phyloP scores from a whole-genome alignment of 2,888 invertebrate species.

The Corythucha ciliata region DNA sequence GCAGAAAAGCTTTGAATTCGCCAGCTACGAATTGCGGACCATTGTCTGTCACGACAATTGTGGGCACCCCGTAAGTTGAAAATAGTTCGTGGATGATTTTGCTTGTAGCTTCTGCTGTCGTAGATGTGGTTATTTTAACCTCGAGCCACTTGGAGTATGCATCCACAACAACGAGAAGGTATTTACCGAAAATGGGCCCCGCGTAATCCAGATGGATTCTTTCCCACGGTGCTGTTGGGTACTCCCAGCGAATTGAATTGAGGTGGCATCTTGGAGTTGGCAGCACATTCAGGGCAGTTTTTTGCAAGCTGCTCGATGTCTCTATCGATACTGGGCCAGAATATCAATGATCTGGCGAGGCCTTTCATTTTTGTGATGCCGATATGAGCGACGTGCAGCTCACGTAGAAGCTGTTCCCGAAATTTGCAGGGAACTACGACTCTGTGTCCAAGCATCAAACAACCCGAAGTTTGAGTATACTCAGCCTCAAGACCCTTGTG shows the following conservation, averaged over 20 bases:
- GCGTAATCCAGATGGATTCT: constrained; percentile 34
- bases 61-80: constrained; percentile 26
- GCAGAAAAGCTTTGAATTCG: constrained; percentile 28
- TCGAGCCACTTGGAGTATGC: constrained; percentile 35
- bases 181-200: constrained; percentile 26
- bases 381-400: constrained; percentile 12
- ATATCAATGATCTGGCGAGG: constrained; percentile 6
- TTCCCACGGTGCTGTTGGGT: constrained; percentile 30
- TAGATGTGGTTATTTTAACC: constrained; percentile 24
- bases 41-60: constrained; percentile 30
- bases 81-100: constrained; percentile 27
- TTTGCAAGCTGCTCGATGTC: constrained; percentile 6
- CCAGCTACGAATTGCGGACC: constrained; percentile 29
- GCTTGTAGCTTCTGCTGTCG: constrained; percentile 26
- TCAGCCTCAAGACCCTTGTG: constrained; percentile 12
- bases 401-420: constrained; percentile 4
- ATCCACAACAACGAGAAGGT: constrained; percentile 33
- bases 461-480: not conserved
- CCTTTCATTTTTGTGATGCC: constrained; percentile 16
- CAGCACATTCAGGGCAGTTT: constrained; percentile 28
- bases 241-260: constrained; percentile 30
- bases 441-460: constrained; percentile 10
- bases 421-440: constrained; percentile 16
- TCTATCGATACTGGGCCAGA: constrained; percentile 9
- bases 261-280: constrained; percentile 15